A percentile compares a stretch with the other conserved stretches of the same genome.
phyloP scores from a whole-genome alignment of 2,888 invertebrate genomes.

The Sympetrum striolatum region DNA sequence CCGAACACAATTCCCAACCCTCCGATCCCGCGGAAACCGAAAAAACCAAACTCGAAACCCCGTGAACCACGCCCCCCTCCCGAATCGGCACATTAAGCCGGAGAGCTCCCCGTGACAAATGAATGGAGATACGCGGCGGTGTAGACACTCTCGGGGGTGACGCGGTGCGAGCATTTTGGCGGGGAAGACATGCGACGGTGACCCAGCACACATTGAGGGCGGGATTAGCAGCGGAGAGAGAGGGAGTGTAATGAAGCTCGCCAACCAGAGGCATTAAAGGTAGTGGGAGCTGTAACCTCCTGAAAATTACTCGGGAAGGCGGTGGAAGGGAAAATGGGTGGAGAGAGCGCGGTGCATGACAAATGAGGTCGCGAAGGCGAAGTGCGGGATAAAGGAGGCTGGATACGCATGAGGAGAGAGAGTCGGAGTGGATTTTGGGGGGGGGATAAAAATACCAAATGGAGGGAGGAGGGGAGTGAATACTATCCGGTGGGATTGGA shows the following conservation, averaged over 20 bases:
- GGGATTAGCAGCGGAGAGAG: not conserved
- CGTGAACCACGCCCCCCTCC: not conserved
- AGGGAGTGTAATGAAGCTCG: slow-evolving; percentile 16
- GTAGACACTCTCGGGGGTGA: slow-evolving; percentile 1
- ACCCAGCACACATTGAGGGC: not conserved
- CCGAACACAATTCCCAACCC: not conserved
- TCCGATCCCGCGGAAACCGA: not conserved
- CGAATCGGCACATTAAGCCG: slow-evolving; percentile 31
- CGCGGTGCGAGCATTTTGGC: not conserved
- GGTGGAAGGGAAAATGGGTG: not conserved
- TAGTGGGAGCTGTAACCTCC: slow-evolving; percentile 4
- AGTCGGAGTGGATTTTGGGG: not conserved
- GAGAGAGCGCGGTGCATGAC: not conserved
- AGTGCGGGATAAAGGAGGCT: not conserved
- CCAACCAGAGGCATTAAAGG: slow-evolving; percentile 14
- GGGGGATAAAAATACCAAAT: not conserved
- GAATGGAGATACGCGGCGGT: not conserved
- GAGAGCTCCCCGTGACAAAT: slow-evolving; percentile 14
- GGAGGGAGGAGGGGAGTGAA: not conserved
- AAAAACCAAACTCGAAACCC: not conserved
- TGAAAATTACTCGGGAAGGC: slow-evolving; percentile 39
- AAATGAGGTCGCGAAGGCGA: slow-evolving; percentile 28
- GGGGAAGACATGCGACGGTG: not conserved
- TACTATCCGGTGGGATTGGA: not conserved
- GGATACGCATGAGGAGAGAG: not conserved